These are phyloP conservation scores for Drosophila insularis DNA, from an alignment of 1,140 invertebrate genomes.

Conservation along the genomic window DNA sequence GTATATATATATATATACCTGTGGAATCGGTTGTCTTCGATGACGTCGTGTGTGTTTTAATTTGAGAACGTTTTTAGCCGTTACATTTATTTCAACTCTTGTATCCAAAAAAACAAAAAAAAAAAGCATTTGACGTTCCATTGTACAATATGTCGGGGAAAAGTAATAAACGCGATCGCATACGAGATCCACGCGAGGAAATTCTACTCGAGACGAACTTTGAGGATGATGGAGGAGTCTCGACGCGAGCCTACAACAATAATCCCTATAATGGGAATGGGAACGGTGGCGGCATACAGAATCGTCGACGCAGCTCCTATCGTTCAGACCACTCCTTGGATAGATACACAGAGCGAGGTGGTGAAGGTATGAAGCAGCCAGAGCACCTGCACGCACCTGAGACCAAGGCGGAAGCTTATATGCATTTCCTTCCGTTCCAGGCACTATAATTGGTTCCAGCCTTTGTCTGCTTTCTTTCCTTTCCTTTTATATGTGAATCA, in stretches of 20 bases:
- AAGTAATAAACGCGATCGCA: conserved; percentile 70
- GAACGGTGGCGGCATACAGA: conserved; percentile 34
- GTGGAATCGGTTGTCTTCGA: not conserved
- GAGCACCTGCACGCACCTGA: conserved; percentile 55
- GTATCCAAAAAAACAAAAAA: conserved; percentile 6
- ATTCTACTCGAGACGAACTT: conserved; percentile 82
- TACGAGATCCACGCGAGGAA: conserved; percentile 79
- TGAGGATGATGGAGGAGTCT: conserved; percentile 78
- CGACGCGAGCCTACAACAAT: conserved; percentile 79
- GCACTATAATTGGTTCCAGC: conserved; percentile 5
- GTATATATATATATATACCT: not conserved
- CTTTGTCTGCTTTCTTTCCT: conserved; percentile 14
- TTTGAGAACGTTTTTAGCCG: not conserved
- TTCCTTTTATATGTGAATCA: conserved; percentile 45
- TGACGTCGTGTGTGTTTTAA: conserved; percentile 15
- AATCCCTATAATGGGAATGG: conserved; percentile 61
- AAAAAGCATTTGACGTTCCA: conserved; percentile 26
- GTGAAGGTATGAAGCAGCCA: conserved; percentile 66
- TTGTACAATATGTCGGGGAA: conserved; percentile 63
- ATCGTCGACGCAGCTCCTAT: conserved; percentile 65
- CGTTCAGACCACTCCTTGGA: conserved; percentile 80
- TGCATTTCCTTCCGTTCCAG: not conserved
- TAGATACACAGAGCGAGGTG: conserved; percentile 78
- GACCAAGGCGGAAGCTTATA: conserved; percentile 40
- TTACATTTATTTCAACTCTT: conserved; percentile 5